Percentiles rank a stretch among this genome's conserved stretches.
Conservation (phyloP, 1,140 invertebrate species). For the Matsumurasca onukii region DNA sequence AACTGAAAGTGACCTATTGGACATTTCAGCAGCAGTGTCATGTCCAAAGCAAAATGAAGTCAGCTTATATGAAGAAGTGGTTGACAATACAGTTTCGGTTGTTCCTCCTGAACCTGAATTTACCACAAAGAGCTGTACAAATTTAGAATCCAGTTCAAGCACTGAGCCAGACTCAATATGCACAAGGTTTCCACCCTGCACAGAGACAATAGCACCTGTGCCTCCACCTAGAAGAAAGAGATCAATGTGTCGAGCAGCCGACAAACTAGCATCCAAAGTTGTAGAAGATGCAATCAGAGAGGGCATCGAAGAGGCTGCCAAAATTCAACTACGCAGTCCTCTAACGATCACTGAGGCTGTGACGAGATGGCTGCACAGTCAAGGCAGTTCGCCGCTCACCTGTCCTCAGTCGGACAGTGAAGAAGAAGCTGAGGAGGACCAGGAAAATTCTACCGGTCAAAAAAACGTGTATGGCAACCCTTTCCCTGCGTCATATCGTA, state of each 20-base stretch:
- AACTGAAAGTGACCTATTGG: too few species aligned
- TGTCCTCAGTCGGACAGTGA: constrained; percentile 30
- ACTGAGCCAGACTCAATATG: too few species aligned
- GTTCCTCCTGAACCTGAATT: too few species aligned
- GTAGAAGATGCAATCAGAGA: constrained; percentile 29
- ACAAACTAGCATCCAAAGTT: constrained; percentile 30
- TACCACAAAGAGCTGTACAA: too few species aligned
- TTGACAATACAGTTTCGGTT: too few species aligned
- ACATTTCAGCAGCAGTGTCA: too few species aligned
- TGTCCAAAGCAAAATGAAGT: too few species aligned
- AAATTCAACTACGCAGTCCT: not conserved
- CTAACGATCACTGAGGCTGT: constrained; percentile 43
- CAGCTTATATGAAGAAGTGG: too few species aligned
- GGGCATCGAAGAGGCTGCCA: constrained; percentile 30
- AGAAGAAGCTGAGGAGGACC: constrained; percentile 16
- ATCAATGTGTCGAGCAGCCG: constrained; percentile 28
- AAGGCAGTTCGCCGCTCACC: constrained; percentile 35
- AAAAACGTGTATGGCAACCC: constrained; percentile 49
- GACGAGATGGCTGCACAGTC: constrained; percentile 44
- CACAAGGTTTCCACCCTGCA: not conserved
- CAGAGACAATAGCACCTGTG: constrained; percentile 21
- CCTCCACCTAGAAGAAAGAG: constrained; percentile 32
- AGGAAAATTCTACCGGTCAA: constrained; percentile 40
- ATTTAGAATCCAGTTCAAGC: too few species aligned
- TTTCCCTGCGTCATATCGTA: constrained; percentile 47